Evolutionary conservation across 53 echinoderm and acorn worm genomes (phyloP), one percentile per base, ranked within the genome.

Genomic region (Echinometra lucunter): DNA sequence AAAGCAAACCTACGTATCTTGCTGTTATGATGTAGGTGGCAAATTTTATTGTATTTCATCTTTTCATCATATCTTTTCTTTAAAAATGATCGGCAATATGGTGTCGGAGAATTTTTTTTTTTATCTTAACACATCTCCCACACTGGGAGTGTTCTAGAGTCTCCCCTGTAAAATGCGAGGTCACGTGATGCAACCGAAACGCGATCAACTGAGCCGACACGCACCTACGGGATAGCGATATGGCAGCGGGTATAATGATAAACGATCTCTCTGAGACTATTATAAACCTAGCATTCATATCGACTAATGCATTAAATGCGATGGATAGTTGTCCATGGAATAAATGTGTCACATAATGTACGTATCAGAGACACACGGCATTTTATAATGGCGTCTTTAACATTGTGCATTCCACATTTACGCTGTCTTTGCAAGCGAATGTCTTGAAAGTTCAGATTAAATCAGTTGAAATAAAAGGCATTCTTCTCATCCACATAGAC

Each of bases 121-220:
- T 53, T 53, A 53, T 9, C 53, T 4, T 75, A 42, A 13, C 42
- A 21, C 78, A 18, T 42, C 78, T 42, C 78, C 42, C 78, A 13
- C 18, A 78, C 4, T 42, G 32, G 8, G 1, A 42, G 23, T 40
- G 38, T 1, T 78, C 38, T 42, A 42, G 40, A 18, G 38, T 1
- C 69, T 18, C 78, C 78, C 78, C 78, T 78, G 78, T 19, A 6
- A 6, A 17, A 66, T 18, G 6, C 18, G 21, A 40, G 78, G 19
- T 72, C 78, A 78, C 78, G 78, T 78, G 78, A 78, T 78, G 78
- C 38, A 78, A 38, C 19, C 23, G 63, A 63, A 63, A 63, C 40
- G 40, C 78, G 78, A 18, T 42, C 42, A 78, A 78, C n/a, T n/a
- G n/a, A 38, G 21, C 78, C 78, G 78, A 78, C 78, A 8, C 18